Base-by-base conservation (phyloP, 2,888 invertebrate genomes). In the Ennomos erosarius region DNA sequence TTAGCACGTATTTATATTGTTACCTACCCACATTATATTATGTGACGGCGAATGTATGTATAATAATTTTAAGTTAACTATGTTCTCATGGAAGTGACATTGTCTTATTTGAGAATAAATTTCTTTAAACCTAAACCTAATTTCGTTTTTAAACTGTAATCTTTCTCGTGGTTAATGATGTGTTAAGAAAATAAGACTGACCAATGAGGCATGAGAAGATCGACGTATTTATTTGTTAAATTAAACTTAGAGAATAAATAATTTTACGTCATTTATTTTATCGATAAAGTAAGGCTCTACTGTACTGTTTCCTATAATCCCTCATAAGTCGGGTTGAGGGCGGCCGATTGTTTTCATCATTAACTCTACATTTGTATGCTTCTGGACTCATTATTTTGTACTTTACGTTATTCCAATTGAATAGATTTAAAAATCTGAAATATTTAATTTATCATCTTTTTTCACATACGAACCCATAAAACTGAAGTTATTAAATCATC, bases 231-330 rank as follows among this genome's bases (percentile, higher is more conserved):
- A 34, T 5, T 37, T 34, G 34, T 34, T 10, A 26, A 4, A 38
- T 35, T 9, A 12, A 35, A 34, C 5, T 5, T 16, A 13, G 12
- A 16, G 10, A 12, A 33, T 37, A 75, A 4, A 26, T 5, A 26
- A 26, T 26, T 26, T 26, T 16, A 16, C 1, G 16, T 3, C 16
- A 16, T 16, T 16, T 2, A 16, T 26, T 26, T 37, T 10, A 35
- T 63, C 43, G 49, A 51, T 16, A 45, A 16, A 43, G 9, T 51
- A 44, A 39, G 35, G 42, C 59, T 68, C 79, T 78, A 78, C 40
- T 51, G 34, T 40, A 59, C 59, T 80, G 67, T 78, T 78, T 76
- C 77, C 78, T 78, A 71, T 85, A 86, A 85, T 83, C 84, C 78
- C 63, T 56, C 71, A 68, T 81, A 82, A 82, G 82, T 79, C 65